Percentiles rank a stretch among this genome's conserved stretches.
Conservation (phyloP, 2,797 vertebrate species). For the Eulemur rubriventer region DNA sequence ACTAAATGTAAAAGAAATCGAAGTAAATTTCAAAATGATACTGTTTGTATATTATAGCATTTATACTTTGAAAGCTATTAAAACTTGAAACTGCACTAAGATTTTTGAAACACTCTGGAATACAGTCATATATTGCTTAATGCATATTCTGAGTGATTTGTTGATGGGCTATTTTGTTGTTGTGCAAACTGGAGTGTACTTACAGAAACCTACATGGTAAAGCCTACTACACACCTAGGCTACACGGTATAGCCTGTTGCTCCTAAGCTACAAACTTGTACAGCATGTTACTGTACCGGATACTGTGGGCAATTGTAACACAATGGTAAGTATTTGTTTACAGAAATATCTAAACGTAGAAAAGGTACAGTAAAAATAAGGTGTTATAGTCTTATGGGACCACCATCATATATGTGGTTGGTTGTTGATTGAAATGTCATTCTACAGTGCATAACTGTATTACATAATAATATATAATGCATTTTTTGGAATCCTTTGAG, state of each 20-base stretch:
- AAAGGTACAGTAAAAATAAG: background rate
- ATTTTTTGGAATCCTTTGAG: background rate
- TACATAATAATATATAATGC: background rate
- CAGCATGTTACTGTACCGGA: background rate
- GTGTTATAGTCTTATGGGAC: background rate
- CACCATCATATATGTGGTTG: background rate
- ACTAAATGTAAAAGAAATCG: background rate
- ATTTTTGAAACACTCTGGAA: background rate
- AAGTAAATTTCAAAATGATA: constrained; percentile 16
- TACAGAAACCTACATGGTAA: background rate
- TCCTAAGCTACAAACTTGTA: background rate
- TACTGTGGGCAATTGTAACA: background rate
- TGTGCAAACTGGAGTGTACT: background rate
- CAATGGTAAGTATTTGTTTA: background rate
- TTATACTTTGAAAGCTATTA: background rate
- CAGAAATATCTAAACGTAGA: background rate
- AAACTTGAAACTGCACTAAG: background rate
- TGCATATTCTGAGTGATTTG: background rate
- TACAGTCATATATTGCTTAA: background rate
- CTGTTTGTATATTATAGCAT: background rate
- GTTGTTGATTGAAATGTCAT: background rate
- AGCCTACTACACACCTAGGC: background rate
- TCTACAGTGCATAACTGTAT: background rate
- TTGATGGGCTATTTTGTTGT: background rate
- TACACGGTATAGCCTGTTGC: background rate